Percentiles rank a stretch among this genome's conserved stretches.
Evolutionary conservation across 2,113 vertebrate species (phyloP).

Genomic region (Hipposideros armiger): DNA sequence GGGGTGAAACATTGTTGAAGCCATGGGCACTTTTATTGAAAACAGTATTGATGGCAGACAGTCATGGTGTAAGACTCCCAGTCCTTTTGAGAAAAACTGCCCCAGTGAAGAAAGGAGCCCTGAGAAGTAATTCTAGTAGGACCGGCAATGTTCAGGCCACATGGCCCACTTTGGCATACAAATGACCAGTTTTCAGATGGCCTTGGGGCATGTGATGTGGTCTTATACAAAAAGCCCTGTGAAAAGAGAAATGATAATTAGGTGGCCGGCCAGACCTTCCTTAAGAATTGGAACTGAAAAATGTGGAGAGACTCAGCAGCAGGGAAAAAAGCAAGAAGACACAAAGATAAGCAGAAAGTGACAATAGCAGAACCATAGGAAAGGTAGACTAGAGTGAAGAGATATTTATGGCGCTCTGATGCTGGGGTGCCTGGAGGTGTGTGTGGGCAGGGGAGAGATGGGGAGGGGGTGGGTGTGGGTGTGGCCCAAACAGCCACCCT

Average conservation of each 20-base stretch:
- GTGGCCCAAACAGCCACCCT: not conserved
- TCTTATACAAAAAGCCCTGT: not conserved
- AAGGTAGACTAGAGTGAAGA: not conserved
- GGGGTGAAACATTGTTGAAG: not conserved
- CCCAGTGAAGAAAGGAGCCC: not conserved
- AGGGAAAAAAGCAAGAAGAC: too few species aligned
- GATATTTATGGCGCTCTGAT: fast-evolving
- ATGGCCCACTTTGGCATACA: not conserved
- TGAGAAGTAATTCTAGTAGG: not conserved
- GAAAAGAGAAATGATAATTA: not conserved
- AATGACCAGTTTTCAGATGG: not conserved
- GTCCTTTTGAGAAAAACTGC: not conserved
- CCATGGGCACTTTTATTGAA: not conserved
- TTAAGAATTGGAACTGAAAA: not conserved
- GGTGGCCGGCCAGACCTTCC: not conserved
- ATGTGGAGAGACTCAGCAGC: not conserved
- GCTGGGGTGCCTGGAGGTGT: not conserved
- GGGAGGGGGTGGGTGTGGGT: not conserved
- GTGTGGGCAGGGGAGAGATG: not conserved
- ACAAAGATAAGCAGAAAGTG: not conserved
- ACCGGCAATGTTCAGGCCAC: not conserved
- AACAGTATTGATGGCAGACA: not conserved
- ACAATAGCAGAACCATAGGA: not conserved
- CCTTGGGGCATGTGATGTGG: not conserved
- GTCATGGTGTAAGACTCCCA: not conserved